A percentile compares a stretch with the other conserved stretches of the same genome.
Evolutionary conservation across 2,888 invertebrate species (phyloP).

Genomic region (Parnassius mnemosyne): DNA sequence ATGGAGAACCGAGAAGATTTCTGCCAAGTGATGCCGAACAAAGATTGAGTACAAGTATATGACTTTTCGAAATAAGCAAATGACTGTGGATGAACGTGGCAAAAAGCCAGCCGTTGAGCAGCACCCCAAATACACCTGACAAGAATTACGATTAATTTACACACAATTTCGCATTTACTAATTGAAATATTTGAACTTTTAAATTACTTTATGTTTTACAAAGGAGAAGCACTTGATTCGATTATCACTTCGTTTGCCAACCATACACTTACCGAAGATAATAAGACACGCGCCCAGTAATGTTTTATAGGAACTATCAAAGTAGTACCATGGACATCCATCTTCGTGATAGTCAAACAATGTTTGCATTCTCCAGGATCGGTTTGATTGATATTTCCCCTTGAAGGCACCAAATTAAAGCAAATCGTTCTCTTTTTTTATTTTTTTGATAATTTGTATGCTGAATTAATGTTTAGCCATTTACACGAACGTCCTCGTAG

Average conservation of each 20-base stretch:
- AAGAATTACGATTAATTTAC: constrained; percentile 31
- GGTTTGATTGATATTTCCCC: constrained; percentile 37
- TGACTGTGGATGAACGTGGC: constrained; percentile 78
- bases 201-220: background rate
- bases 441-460: constrained; percentile 35
- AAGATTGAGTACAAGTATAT: constrained; percentile 76
- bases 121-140: constrained; percentile 77
- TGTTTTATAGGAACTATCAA: constrained; percentile 77
- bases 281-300: constrained; percentile 75
- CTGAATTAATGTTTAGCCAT: constrained; percentile 44
- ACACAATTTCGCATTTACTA: constrained; percentile 4
- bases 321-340: constrained; percentile 78
- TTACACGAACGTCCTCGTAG: constrained; percentile 64
- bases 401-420: constrained; percentile 51
- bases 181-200: constrained; percentile 14
- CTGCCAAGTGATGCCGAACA: constrained; percentile 76
- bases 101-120: constrained; percentile 79
- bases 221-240: background rate
- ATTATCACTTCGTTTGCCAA: background rate
- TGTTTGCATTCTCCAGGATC: constrained; percentile 50
- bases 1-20: constrained; percentile 76
- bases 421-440: constrained; percentile 32
- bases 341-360: constrained; percentile 65
- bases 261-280: constrained; percentile 71
- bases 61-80: constrained; percentile 74